Base-by-base conservation (phyloP, 2,888 invertebrate genomes). In the Spodoptera exigua region DNA sequence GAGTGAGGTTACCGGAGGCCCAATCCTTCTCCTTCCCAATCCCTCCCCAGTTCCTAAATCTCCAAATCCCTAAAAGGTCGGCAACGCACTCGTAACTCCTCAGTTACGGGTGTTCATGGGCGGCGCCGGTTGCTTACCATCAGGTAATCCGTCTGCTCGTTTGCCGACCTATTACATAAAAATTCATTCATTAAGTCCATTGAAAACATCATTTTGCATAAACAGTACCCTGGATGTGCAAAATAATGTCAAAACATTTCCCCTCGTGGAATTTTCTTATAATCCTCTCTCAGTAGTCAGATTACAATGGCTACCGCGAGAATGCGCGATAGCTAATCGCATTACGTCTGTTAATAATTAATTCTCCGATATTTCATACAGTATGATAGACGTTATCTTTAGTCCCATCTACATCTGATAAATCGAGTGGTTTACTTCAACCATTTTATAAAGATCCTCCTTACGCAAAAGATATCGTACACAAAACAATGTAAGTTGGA, bases 331-430 rank as follows among this genome's bases (percentile, higher is more conserved):
- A 88, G 84, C 86, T 90, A 89, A 89, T 89, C 90, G 87, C 84
- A 90, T 90, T 89, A 90, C 83, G 83, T 85, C 83, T 87, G 82
- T 86, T 84, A 86, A 86, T 90, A 90, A 90, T 90, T 90, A 90
- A 89, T 89, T 89, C 87, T 82, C 85, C 80, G 87, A 90, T 88
- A 89, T 90, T 89, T 89, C 87, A 89, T 89, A 85, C 81, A 77
- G 76, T 75, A 73, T 88, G 89, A 90, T 88, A 81, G 90, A 90
- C 89, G 81, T 86, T 90, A 91, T 91, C 91, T 83, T 49, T 67
- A 71, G 72, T 75, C 81, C 80, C 81, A 87, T 90, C 90, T 87
- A 80, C 76, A 84, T 87, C 84, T 83, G 87, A 88, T 87, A 85
- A 49, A 60, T 55, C 43, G 74, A 85, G 82, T 81, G 79, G 80